phyloP scores from a whole-genome alignment of 1,140 invertebrate genomes.

The Trypoxylus dichotomus region DNA sequence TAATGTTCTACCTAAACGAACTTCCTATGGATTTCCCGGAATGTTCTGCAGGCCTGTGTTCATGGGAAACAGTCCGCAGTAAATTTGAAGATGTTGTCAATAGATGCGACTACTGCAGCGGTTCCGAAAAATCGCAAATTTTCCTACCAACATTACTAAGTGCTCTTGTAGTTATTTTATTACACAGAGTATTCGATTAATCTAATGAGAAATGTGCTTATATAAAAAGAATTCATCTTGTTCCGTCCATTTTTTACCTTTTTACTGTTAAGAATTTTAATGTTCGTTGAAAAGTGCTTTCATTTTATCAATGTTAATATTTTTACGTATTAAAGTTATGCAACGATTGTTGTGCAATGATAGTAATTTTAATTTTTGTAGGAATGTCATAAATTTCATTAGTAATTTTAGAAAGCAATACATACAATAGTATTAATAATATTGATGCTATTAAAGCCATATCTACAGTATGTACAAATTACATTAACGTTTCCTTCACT shows the following conservation, averaged over 20 bases:
- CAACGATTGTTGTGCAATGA: not conserved
- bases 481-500: not conserved
- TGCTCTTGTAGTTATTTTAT: not conserved
- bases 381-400: not conserved
- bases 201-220: not conserved
- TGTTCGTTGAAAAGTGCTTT: not conserved
- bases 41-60: constrained; percentile 65
- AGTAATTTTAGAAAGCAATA: not conserved
- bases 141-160: not conserved
- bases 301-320: not conserved
- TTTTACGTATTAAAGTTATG: not conserved
- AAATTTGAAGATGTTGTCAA: constrained; percentile 40
- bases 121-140: constrained; percentile 11
- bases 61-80: constrained; percentile 54
- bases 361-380: not conserved
- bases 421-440: not conserved
- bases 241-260: constrained; percentile 2
- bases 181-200: not conserved
- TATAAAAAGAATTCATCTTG: not conserved
- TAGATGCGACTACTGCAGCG: constrained; percentile 41
- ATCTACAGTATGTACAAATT: constrained; percentile 1
- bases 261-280: not conserved
- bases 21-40: constrained; percentile 60
- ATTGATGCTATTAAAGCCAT: not conserved
- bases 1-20: constrained; percentile 66